Percentiles rank a stretch among this genome's conserved stretches.
Conservation (phyloP, 2,888 invertebrate genomes). For the Girardia tigrina region DNA sequence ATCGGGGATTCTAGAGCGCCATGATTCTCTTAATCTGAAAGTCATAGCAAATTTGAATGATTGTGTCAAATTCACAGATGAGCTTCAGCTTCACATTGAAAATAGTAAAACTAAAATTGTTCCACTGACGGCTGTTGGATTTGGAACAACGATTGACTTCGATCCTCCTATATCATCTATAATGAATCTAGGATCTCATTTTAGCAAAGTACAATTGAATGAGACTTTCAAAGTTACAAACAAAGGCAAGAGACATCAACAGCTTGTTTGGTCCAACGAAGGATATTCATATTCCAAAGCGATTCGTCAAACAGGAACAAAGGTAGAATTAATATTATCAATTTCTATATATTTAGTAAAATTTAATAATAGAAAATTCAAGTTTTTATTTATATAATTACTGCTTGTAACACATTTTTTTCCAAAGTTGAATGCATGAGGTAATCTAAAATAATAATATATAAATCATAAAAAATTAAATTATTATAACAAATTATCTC, state of each 20-base stretch:
- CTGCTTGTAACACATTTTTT: too few species aligned
- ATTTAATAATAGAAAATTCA: neutral
- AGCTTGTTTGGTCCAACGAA: constrained; percentile 49
- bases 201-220: constrained; percentile 49
- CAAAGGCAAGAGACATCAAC: constrained; percentile 49
- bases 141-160: constrained; percentile 59
- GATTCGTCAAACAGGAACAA: neutral
- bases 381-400: neutral
- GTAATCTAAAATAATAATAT: too few species aligned
- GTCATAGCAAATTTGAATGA: constrained; percentile 47
- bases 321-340: neutral
- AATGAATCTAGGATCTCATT: constrained; percentile 57
- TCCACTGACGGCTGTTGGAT: constrained; percentile 53
- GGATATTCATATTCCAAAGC: constrained; percentile 41
- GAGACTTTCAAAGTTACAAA: constrained; percentile 47
- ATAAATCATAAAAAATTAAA: too few species aligned
- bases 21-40: constrained; percentile 40
- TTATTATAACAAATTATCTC: too few species aligned
- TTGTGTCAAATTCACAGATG: constrained; percentile 49
- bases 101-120: constrained; percentile 51
- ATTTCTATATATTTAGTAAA: neutral
- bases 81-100: constrained; percentile 46
- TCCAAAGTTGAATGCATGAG: too few species aligned
- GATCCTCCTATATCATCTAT: constrained; percentile 56
- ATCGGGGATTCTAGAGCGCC: constrained; percentile 46